These are phyloP conservation scores for Epicampocera succincta DNA, from an alignment of 2,888 invertebrate genomes.

Conservation along the genomic window DNA sequence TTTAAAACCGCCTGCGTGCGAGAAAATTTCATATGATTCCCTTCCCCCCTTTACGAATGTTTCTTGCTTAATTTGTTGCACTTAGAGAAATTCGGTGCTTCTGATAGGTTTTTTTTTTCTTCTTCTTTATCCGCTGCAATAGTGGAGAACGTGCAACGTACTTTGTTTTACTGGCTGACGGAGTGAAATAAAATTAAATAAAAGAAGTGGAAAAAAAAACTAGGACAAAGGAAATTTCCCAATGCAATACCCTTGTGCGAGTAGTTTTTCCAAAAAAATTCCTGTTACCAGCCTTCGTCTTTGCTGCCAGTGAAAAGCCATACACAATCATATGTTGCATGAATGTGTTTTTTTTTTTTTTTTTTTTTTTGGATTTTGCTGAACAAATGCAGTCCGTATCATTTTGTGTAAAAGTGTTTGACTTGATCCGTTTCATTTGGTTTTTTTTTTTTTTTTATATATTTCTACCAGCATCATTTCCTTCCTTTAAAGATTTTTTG, in stretches of 20 bases:
- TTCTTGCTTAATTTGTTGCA: constrained; percentile 45
- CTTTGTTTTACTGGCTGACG: constrained; percentile 28
- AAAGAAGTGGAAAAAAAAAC: not conserved
- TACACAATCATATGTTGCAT: constrained; percentile 46
- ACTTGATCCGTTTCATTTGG: constrained; percentile 60
- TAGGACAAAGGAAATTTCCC: constrained; percentile 13
- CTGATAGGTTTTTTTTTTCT: not conserved
- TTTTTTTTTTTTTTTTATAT: constrained; percentile 24
- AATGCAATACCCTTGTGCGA: not conserved
- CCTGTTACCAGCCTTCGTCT: not conserved
- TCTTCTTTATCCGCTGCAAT: not conserved
- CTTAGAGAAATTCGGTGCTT: constrained; percentile 8
- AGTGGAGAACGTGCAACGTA: not conserved
- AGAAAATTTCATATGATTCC: constrained; percentile 23
- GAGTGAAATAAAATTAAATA: constrained; percentile 23
- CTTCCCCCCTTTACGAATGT: not conserved
- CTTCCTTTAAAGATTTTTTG: constrained; percentile 35
- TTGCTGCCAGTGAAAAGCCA: not conserved
- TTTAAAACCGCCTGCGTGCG: no score
- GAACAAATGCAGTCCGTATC: constrained; percentile 7
- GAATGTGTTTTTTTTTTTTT: constrained; percentile 25
- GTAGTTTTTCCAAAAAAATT: not conserved
- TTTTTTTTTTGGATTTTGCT: no score
- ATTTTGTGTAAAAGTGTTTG: constrained; percentile 66
- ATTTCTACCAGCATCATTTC: constrained; percentile 27